These are phyloP conservation scores for Uloborus plumipes DNA, from an alignment of 2,888 invertebrate genomes.

Conservation along the genomic window DNA sequence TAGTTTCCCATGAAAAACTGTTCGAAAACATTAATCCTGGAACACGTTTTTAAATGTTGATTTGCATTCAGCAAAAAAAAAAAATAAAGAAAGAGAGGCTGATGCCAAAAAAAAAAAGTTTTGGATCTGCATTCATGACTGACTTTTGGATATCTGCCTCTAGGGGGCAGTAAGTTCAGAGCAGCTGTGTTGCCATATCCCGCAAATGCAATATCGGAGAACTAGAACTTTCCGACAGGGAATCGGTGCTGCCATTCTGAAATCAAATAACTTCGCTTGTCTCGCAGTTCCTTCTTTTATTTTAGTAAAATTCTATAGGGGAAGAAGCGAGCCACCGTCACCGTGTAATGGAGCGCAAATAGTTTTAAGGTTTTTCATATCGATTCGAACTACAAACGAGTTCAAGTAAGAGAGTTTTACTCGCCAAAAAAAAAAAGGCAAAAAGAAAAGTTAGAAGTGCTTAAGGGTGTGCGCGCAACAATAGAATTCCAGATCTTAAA, in stretches of 20 bases:
- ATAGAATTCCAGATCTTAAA: no score
- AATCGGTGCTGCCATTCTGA: constrained; percentile 35
- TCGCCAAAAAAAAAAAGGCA: background rate
- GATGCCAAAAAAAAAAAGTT: background rate
- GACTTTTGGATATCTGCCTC: constrained; percentile 15
- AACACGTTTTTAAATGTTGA: no score
- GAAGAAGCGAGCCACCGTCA: background rate
- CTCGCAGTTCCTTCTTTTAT: constrained; percentile 19
- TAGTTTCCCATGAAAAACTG: no score
- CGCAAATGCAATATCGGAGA: constrained; percentile 9
- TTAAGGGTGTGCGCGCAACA: background rate
- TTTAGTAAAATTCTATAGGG: no score
- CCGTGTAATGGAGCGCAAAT: constrained; percentile 34
- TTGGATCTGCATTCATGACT: background rate
- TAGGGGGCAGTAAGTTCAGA: constrained; percentile 3
- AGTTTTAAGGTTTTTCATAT: constrained; percentile 34
- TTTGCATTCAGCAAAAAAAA: background rate
- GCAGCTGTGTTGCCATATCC: constrained; percentile 26
- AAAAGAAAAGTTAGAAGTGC: background rate
- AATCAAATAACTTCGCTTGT: constrained; percentile 40
- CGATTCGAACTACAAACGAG: constrained; percentile 16
- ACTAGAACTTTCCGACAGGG: constrained; percentile 35
- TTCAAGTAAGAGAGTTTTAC: background rate
- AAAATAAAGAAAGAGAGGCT: background rate
- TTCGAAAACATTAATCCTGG: no score